A percentile compares a stretch with the other conserved stretches of the same genome.
Evolutionary conservation across 2,888 invertebrate genomes (phyloP).

Genomic region (Eupithecia vulgata): DNA sequence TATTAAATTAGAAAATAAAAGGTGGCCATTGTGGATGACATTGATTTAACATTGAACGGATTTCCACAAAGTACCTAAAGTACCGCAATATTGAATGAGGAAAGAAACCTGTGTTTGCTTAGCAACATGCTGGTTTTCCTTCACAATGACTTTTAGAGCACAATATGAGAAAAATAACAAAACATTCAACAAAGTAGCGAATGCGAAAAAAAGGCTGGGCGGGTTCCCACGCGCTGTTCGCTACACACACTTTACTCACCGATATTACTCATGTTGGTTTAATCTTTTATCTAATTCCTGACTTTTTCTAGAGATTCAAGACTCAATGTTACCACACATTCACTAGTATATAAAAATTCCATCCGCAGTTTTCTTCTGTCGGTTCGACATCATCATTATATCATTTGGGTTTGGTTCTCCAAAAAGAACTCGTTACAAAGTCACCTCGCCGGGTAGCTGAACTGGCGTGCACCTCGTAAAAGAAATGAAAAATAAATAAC

Average conservation of each 20-base stretch:
- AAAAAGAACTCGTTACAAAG: too few relatives aligned
- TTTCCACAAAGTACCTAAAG: background rate
- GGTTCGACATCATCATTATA: too few relatives aligned
- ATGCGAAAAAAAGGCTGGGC: conserved; percentile 31
- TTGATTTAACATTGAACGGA: background rate
- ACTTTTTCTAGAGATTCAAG: background rate
- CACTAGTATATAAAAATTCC: too few relatives aligned
- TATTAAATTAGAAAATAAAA: background rate
- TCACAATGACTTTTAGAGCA: conserved; percentile 8
- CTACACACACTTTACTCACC: conserved; percentile 2
- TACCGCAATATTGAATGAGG: background rate
- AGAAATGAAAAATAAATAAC: too few relatives aligned
- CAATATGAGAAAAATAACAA: conserved; percentile 28
- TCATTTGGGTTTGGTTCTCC: too few relatives aligned
- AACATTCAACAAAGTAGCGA: conserved; percentile 30
- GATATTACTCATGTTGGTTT: conserved; percentile 1
- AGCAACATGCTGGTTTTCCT: conserved; percentile 5
- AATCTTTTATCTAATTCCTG: background rate
- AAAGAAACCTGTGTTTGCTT: background rate
- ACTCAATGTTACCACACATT: too few relatives aligned
- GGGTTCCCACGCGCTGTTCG: conserved; percentile 33
- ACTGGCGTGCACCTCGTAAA: too few relatives aligned
- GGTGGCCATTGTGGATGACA: background rate
- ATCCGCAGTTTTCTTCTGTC: too few relatives aligned
- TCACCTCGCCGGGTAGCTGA: too few relatives aligned